phyloP scores from a whole-genome alignment of 2,113 vertebrate genomes.

The Hippocampus barbouri region DNA sequence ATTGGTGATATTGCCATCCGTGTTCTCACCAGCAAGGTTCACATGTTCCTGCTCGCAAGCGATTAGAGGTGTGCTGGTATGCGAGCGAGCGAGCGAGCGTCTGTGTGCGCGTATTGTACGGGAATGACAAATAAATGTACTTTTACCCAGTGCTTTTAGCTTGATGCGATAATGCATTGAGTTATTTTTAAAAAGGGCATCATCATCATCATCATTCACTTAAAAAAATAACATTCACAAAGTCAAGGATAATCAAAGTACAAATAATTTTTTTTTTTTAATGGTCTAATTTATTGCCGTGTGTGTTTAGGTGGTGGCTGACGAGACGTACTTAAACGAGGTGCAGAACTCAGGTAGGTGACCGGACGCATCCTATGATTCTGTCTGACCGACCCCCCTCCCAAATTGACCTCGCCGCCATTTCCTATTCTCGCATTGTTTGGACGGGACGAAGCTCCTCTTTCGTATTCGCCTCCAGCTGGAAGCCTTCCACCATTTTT shows the following conservation, averaged over 20 bases:
- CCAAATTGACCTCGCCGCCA: conserved; percentile 17
- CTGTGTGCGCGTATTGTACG: background rate
- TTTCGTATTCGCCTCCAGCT: conserved; percentile 5
- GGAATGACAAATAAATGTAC: background rate
- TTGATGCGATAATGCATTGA: no score
- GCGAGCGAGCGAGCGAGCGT: background rate
- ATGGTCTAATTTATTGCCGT: background rate
- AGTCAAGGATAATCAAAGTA: no score
- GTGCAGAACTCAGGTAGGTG: conserved; percentile 76
- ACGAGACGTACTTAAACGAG: conserved; percentile 76
- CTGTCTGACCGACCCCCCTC: background rate
- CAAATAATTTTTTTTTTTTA: background rate
- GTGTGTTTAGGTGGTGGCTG: conserved; percentile 66
- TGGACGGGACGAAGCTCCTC: conserved; percentile 30
- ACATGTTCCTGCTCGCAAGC: conserved; percentile 40
- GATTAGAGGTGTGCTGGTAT: conserved; percentile 36
- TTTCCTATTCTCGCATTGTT: background rate
- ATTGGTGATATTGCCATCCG: conserved; percentile 30
- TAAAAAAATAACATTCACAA: no score
- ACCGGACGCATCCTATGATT: conserved; percentile 18
- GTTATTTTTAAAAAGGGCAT: background rate
- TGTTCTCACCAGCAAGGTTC: conserved; percentile 51
- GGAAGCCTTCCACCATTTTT: background rate
- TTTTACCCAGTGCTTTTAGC: no score
- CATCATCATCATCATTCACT: no score